phyloP scores from a whole-genome alignment of 2,888 invertebrate species.

The Eupsilia transversa region DNA sequence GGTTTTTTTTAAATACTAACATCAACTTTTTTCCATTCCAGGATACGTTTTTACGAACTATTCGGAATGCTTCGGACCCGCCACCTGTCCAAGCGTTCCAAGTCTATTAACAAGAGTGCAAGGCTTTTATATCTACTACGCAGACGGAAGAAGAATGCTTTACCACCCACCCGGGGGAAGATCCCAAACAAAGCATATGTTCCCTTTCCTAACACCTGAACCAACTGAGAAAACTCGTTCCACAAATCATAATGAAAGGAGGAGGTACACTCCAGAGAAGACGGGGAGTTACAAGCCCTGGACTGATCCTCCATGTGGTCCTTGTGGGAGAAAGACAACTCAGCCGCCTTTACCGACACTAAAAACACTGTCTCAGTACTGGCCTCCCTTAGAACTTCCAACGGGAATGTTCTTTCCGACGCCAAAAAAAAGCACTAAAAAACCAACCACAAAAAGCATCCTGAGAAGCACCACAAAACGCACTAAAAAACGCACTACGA shows the following conservation, averaged over 20 bases:
- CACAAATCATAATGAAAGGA: slow-evolving; percentile 31
- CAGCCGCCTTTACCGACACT: rapidly evolving
- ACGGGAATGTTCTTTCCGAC: background rate
- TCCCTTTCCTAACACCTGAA: background rate
- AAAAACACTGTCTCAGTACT: background rate
- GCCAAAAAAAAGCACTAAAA: background rate
- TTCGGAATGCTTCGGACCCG: slow-evolving; percentile 35
- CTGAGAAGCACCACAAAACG: background rate
- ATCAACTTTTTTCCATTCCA: slow-evolving; percentile 33
- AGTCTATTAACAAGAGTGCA: slow-evolving; percentile 34
- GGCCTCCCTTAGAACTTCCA: background rate
- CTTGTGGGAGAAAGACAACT: background rate
- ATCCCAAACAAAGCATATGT: background rate
- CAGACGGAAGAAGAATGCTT: slow-evolving; percentile 38
- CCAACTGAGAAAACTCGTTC: background rate
- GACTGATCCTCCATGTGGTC: slow-evolving; percentile 16
- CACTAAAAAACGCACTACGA: background rate
- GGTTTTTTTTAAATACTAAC: background rate
- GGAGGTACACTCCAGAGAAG: slow-evolving; percentile 68
- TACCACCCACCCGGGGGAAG: background rate
- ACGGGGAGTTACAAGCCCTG: slow-evolving; percentile 14
- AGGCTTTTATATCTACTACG: slow-evolving; percentile 44
- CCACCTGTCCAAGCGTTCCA: slow-evolving; percentile 24
- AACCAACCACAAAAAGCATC: background rate
- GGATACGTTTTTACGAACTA: slow-evolving; percentile 37